A percentile compares a stretch with the other conserved stretches of the same genome.
Conservation (phyloP, 2,113 vertebrate species). For the Corynorhinus townsendii region DNA sequence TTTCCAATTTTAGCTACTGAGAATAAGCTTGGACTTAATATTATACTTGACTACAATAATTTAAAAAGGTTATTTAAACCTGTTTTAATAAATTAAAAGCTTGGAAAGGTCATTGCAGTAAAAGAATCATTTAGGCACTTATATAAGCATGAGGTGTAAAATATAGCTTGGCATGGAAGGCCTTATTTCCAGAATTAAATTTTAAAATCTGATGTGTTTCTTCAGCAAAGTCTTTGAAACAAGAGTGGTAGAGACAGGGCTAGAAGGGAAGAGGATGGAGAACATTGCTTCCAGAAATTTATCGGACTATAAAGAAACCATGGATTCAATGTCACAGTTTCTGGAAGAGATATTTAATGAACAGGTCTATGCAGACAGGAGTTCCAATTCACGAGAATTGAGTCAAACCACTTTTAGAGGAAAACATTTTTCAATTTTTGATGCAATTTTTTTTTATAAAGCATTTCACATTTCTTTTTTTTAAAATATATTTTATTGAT, state of each 20-base stretch:
- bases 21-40: conserved; percentile 28
- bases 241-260: neutral
- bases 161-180: neutral
- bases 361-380: neutral
- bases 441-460: neutral
- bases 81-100: conserved; percentile 41
- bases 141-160: conserved; percentile 2
- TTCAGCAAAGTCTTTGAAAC: conserved; percentile 9
- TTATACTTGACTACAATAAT: conserved; percentile 42
- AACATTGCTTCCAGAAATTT: neutral
- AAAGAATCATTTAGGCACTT: conserved; percentile 49
- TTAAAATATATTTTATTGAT: too few species aligned
- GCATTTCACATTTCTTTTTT: too few species aligned
- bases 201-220: neutral
- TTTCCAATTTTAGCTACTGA: conserved; percentile 1
- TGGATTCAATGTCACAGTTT: neutral
- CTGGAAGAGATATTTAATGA: neutral
- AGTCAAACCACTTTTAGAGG: neutral
- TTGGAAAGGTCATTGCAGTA: conserved; percentile 30
- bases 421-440: neutral
- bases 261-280: neutral
- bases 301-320: neutral
- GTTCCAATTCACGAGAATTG: neutral
- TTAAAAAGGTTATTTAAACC: conserved; percentile 52
- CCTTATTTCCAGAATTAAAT: conserved; percentile 17